These are phyloP conservation scores for Corythucha ciliata DNA, from an alignment of 2,888 invertebrate species.

Conservation along the genomic window DNA sequence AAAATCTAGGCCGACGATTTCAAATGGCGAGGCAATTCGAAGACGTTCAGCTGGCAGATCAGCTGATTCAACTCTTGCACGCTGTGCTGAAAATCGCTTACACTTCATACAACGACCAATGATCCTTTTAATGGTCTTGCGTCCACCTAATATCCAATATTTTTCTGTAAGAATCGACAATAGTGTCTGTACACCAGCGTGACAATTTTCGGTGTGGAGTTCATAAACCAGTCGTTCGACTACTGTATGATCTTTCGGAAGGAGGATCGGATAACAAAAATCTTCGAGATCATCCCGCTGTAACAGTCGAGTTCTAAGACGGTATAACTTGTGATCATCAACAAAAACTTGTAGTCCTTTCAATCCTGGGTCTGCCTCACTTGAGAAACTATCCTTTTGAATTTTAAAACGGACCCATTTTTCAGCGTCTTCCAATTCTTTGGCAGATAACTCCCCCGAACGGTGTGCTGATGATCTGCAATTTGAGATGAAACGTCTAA, in stretches of 20 bases:
- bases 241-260: background rate
- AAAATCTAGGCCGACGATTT: constrained; percentile 1
- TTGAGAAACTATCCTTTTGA: constrained; percentile 13
- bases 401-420: background rate
- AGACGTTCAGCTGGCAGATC: constrained; percentile 29
- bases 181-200: constrained; percentile 7
- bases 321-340: background rate
- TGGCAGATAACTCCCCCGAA: background rate
- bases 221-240: constrained; percentile 8
- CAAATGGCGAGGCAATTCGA: background rate
- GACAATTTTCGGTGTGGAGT: background rate
- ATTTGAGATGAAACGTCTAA: constrained; percentile 5
- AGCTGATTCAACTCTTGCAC: constrained; percentile 28
- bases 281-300: background rate
- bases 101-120: constrained; percentile 2
- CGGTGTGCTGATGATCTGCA: background rate
- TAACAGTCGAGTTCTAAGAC: constrained; percentile 10
- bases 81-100: background rate
- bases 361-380: too few species aligned
- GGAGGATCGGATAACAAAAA: background rate
- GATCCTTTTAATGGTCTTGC: background rate
- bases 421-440: background rate
- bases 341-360: too few species aligned
- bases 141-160: constrained; percentile 12
- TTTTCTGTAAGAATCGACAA: constrained; percentile 1